These are phyloP conservation scores for Leptothorax acervorum DNA, from an alignment of 2,888 invertebrate genomes.

Conservation along the genomic window DNA sequence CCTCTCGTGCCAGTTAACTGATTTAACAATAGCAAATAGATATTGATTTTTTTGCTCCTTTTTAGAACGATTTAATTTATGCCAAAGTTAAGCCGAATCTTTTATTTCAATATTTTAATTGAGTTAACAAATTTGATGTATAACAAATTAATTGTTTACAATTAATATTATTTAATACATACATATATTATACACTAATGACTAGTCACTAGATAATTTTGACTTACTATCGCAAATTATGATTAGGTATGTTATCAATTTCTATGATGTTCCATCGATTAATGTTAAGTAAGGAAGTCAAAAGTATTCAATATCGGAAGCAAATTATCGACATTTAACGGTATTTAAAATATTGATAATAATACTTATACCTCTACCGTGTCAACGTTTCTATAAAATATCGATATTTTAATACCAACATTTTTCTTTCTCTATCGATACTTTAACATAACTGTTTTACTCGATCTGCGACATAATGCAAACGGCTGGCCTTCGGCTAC, in stretches of 20 bases:
- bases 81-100: background rate
- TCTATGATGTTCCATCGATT: background rate
- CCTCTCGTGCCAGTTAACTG: background rate
- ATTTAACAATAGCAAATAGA: background rate
- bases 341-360: background rate
- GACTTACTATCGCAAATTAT: background rate
- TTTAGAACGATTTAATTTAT: conserved; percentile 6
- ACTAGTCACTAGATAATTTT: background rate
- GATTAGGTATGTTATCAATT: background rate
- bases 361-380: background rate
- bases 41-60: background rate
- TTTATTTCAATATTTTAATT: background rate
- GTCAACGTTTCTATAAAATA: background rate
- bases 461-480: conserved; percentile 29
- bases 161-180: background rate
- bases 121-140: background rate
- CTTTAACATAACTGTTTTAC: conserved; percentile 1
- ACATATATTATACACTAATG: background rate
- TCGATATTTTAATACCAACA: conserved; percentile 4
- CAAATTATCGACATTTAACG: background rate
- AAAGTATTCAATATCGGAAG: background rate
- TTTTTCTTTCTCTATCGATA: conserved; percentile 13
- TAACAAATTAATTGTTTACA: background rate
- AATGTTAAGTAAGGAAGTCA: background rate
- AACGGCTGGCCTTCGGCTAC: conserved; percentile 37